Evolutionary conservation across 2,113 vertebrate genomes (phyloP), one percentile per base, ranked within the genome.

Genomic region (Phocoena sinus): DNA sequence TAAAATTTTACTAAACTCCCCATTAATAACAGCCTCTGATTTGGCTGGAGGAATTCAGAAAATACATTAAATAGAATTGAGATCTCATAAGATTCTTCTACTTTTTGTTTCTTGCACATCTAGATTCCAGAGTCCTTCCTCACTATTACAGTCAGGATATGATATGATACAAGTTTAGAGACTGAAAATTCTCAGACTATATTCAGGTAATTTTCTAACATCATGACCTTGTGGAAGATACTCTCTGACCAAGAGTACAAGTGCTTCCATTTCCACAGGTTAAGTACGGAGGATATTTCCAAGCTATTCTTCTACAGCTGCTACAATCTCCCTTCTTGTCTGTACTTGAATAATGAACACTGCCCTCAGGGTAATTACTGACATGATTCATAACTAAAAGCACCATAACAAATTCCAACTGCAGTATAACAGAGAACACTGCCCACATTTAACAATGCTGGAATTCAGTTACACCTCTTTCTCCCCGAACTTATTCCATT

Each of bases 351-450:
- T 70, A 36, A 60, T 73, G 73, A 97, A 80, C 44, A 93, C 14
- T 90, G 68, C 73, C 94, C 63, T 94, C 25, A 4, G 44, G 44
- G n/a, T 94, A 93, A 96, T 56, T 58, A 82, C 68, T 83, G 84
- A 95, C 53, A 91, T 44, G 76, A 97, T 84, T 97, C 86, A 97
- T 67, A 88, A 77, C 89, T 95, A 95, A 95, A 92, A 92, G 88
- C 70, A 97, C 89, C 70, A 44, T 80, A 92, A 93, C 53, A 76
- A 96, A 95, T 91, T 67, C 85, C 83, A 93, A 67, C 21, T 31
- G 70, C 47, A 87, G 36, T 76, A 2, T 41, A 94, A 95, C 25
- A 97, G n/a, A 4, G 41, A 97, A 87, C 53, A 84, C 26, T 53
- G 44, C 38, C 56, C 25, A 84, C 13, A 97, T 58, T 86, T 84